phyloP scores from a whole-genome alignment of 2,797 vertebrate species.

The Acanthurus lineatus region DNA sequence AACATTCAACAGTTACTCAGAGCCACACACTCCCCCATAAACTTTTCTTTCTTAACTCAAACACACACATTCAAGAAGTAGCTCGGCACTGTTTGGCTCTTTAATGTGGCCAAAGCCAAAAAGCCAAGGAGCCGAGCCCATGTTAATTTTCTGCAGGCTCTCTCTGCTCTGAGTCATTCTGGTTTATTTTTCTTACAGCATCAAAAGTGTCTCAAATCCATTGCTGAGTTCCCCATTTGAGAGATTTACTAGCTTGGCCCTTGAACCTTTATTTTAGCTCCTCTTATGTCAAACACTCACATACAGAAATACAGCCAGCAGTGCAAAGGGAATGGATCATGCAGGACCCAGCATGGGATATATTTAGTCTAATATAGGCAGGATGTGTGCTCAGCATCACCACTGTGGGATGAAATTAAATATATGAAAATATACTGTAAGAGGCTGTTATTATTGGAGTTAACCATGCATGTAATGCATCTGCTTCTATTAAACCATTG shows the following conservation, averaged over 20 bases:
- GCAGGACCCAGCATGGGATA: slow-evolving; percentile 1
- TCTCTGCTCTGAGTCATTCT: slow-evolving; percentile 4
- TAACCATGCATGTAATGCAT: slow-evolving; percentile 14
- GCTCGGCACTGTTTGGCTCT: slow-evolving; percentile 36
- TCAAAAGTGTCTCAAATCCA: slow-evolving; percentile 52
- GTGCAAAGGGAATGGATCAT: slow-evolving; percentile 22
- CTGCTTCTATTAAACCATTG: slow-evolving; percentile 13
- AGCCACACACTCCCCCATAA: slow-evolving; percentile 12
- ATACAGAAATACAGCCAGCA: slow-evolving; percentile 22
- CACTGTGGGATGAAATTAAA: slow-evolving; percentile 26
- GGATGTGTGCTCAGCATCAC: slow-evolving; percentile 19
- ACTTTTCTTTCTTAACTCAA: slow-evolving; percentile 19
- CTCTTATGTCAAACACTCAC: slow-evolving; percentile 44
- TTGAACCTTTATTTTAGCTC: slow-evolving; percentile 42
- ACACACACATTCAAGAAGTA: slow-evolving; percentile 39
- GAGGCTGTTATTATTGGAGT: slow-evolving; percentile 34
- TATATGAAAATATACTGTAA: slow-evolving; percentile 24
- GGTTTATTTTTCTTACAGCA: slow-evolving; percentile 60
- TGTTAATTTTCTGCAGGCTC: slow-evolving; percentile 46
- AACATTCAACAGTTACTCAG: slow-evolving; percentile 20
- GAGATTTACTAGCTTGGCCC: slow-evolving; percentile 50
- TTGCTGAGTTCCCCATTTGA: slow-evolving; percentile 41
- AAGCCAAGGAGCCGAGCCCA: slow-evolving; percentile 38
- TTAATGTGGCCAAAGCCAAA: slow-evolving; percentile 64
- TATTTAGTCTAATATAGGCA: slow-evolving; percentile 16